These are phyloP conservation scores for Pampus argenteus DNA, from an alignment of 2,797 vertebrate species.

Conservation along the genomic window DNA sequence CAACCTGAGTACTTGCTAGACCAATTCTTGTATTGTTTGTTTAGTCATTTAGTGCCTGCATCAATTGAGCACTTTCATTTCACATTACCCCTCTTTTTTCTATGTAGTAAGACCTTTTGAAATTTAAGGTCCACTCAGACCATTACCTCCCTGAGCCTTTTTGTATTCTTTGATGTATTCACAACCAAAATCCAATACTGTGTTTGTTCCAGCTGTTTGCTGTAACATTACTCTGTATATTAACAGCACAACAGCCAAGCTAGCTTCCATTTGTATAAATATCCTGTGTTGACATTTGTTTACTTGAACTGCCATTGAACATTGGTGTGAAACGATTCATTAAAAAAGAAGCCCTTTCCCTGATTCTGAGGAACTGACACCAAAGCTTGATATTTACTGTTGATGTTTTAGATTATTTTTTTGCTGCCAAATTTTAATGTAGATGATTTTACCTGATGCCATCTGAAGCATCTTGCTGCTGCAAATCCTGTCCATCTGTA, in stretches of 20 bases:
- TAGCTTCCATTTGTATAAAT: too few relatives aligned
- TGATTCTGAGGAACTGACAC: too few relatives aligned
- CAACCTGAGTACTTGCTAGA: not conserved
- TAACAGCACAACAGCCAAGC: too few relatives aligned
- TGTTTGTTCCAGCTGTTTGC: not conserved
- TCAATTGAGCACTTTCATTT: not conserved
- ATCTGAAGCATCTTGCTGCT: not conserved
- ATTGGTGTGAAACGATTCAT: too few relatives aligned
- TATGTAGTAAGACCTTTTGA: too few relatives aligned
- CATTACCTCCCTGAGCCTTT: constrained; percentile 42
- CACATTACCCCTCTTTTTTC: not conserved
- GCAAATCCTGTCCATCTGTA: constrained; percentile 23
- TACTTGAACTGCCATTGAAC: too few relatives aligned
- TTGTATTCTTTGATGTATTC: not conserved
- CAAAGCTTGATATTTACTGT: too few relatives aligned
- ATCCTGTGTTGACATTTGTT: too few relatives aligned
- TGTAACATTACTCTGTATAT: too few relatives aligned
- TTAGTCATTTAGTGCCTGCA: not conserved
- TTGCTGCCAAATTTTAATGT: too few relatives aligned
- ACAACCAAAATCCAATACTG: not conserved
- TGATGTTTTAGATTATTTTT: too few relatives aligned
- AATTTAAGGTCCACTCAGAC: constrained; percentile 16
- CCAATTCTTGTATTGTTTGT: not conserved
- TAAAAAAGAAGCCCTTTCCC: too few relatives aligned
- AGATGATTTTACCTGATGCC: not conserved